Conservation (phyloP, 2,797 vertebrate genomes). For the Poecilia picta region DNA sequence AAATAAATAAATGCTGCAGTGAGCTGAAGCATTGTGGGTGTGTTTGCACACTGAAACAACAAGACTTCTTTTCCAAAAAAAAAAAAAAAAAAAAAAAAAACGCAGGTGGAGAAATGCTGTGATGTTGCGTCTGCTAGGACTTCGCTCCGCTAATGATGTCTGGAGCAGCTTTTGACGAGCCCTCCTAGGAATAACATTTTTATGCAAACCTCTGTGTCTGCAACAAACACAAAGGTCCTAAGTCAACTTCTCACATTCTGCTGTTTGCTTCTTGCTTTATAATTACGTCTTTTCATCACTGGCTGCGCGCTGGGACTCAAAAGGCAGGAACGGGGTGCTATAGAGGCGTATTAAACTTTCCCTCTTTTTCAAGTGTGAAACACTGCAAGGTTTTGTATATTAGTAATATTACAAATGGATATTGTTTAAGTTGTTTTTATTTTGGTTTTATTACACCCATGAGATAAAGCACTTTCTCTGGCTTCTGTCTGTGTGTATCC, state of each 20-base stretch:
- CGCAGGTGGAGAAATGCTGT: constrained; percentile 52
- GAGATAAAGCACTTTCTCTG: constrained; percentile 7
- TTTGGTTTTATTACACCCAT: constrained; percentile 17
- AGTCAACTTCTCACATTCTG: constrained; percentile 49
- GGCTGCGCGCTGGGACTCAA: constrained; percentile 29
- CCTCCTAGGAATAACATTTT: constrained; percentile 59
- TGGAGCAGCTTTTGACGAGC: constrained; percentile 40
- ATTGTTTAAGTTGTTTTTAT: neutral
- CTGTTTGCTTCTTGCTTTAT: constrained; percentile 46
- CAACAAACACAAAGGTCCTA: constrained; percentile 64
- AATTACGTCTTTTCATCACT: constrained; percentile 59
- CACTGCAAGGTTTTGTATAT: neutral
- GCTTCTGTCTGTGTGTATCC: constrained; percentile 33
- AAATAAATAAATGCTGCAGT: constrained; percentile 19
- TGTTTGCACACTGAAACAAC: constrained; percentile 34
- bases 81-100: neutral
- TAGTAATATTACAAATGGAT: neutral
- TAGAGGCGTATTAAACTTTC: constrained; percentile 43
- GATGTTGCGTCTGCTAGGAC: constrained; percentile 39
- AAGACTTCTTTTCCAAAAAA: constrained; percentile 23
- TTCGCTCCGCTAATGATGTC: constrained; percentile 65
- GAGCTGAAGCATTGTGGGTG: constrained; percentile 20
- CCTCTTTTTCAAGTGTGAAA: constrained; percentile 21
- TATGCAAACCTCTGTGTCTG: constrained; percentile 60
- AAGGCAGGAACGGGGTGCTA: constrained; percentile 4